Percentiles rank a stretch among this genome's conserved stretches.
These are phyloP conservation scores for Holotrichia oblita DNA, from an alignment of 1,140 invertebrate genomes.

Conservation along the genomic window DNA sequence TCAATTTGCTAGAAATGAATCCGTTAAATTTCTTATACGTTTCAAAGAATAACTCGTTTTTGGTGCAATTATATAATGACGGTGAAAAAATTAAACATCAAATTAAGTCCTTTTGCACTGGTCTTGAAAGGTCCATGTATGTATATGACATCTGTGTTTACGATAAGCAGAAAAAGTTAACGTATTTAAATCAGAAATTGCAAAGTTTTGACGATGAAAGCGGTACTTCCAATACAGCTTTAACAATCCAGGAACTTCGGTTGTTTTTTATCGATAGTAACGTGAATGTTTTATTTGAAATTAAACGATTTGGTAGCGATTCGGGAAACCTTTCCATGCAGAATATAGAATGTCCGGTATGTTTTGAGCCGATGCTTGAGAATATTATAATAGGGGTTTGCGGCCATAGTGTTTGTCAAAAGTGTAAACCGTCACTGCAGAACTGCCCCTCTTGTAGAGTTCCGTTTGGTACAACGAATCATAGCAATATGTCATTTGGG, in stretches of 20 bases:
- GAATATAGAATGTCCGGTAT: conserved; percentile 8
- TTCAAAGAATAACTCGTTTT: conserved; percentile 3
- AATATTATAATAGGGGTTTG: conserved; percentile 10
- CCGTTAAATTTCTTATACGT: background rate
- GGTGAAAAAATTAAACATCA: conserved; percentile 12
- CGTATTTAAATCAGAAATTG: conserved; percentile 16
- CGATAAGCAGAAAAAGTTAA: background rate
- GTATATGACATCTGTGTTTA: conserved; percentile 1
- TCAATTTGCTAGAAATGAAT: background rate
- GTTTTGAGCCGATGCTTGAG: background rate
- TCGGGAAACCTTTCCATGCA: background rate
- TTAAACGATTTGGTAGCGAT: background rate
- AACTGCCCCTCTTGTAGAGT: background rate
- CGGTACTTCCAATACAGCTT: background rate
- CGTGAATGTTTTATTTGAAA: background rate
- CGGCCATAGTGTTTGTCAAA: conserved; percentile 9
- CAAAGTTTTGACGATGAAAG: conserved; percentile 1
- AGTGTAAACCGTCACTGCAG: background rate
- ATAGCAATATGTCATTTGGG: background rate
- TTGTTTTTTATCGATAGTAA: background rate
- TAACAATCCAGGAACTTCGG: background rate
- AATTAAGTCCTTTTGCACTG: background rate
- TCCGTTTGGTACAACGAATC: background rate
- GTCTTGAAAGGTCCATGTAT: background rate
- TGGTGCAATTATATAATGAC: background rate